Base-by-base conservation (phyloP, 2,113 vertebrate genomes). In the Alethe castanea region DNA sequence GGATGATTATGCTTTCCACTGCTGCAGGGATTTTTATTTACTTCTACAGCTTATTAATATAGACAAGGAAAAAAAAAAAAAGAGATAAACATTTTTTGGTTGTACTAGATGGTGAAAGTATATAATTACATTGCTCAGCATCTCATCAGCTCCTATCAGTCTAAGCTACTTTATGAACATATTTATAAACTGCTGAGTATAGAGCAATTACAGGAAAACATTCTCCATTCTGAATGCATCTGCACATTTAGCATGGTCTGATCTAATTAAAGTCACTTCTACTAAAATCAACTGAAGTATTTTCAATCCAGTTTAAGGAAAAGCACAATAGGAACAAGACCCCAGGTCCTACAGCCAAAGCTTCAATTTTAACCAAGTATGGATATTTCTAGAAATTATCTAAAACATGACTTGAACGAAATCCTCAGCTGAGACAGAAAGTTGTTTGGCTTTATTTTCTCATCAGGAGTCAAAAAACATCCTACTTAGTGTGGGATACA, bases 11-110 rank as follows among this genome's bases (percentile, higher is more conserved):
- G 67, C 78, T 96, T 94, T 96, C 61, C 69, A 79, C 77, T 86
- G 88, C 82, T 89, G 85, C 65, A 54, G 80, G 50, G 86, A 94
- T 85, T 95, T 96, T 92, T 96, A 96, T 96, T 96, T 96, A 97
- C 90, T 60, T 96, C 78, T 95, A 81, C 83, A 94, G 71, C 53
- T 92, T 95, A 91, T 91, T 95, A 93, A 96, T 92, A 96, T 6
- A 91, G 94, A 94, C 61, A 93, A 90, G 73, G 25, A 57, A 93
- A 92, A 94, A 95, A 95, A 94, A 90, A 76, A 76, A 60, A 36
- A 3, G 53, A 84, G 59, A 45, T 84, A 97, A 95, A 73, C 56
- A 88, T 61, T 86, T 93, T 91, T 92, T 69, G 45, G 80, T 92
- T 90, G 81, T 86, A 73, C 76, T 94, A 82, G 77, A 96, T 92